Evolutionary conservation across 1,140 invertebrate species (phyloP).

Genomic region (Drosophila baimaii): DNA sequence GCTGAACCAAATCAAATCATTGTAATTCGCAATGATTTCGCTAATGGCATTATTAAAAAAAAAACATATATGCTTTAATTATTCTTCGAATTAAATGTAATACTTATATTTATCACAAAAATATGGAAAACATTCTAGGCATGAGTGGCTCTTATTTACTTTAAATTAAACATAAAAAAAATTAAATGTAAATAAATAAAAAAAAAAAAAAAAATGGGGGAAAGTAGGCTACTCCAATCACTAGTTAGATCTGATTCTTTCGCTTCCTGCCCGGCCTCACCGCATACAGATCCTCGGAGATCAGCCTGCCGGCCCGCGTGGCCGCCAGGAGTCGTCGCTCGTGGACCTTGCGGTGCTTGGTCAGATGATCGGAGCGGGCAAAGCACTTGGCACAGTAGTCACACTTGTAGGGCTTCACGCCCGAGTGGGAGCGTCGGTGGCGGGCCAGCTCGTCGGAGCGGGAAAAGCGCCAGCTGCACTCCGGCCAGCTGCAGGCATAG

Average conservation of each 20-base stretch:
- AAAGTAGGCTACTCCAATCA: background rate
- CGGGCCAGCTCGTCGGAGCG: conserved; percentile 94
- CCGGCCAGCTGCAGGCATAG: conserved; percentile 94
- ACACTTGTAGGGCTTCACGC: conserved; percentile 94
- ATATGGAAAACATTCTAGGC: background rate
- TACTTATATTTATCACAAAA: conserved; percentile 3
- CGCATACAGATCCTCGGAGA: conserved; percentile 65
- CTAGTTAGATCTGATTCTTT: conserved; percentile 76
- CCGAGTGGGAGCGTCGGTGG: conserved; percentile 87
- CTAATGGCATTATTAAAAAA: conserved; percentile 12
- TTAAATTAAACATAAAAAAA: background rate
- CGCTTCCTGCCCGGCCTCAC: conserved; percentile 79
- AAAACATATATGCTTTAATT: background rate
- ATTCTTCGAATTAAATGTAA: background rate
- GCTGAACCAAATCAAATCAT: background rate
- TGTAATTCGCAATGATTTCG: conserved; percentile 10
- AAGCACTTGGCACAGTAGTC: conserved; percentile 93
- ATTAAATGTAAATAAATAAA: background rate
- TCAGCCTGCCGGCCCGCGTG: conserved; percentile 62
- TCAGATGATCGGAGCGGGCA: conserved; percentile 94
- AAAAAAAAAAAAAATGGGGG: background rate
- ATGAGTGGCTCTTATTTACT: background rate
- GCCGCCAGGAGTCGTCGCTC: conserved; percentile 86
- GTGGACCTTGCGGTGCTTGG: conserved; percentile 95
- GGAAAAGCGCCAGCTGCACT: conserved; percentile 97